Conservation (phyloP, 2,797 vertebrate genomes). For the Channa striata region DNA sequence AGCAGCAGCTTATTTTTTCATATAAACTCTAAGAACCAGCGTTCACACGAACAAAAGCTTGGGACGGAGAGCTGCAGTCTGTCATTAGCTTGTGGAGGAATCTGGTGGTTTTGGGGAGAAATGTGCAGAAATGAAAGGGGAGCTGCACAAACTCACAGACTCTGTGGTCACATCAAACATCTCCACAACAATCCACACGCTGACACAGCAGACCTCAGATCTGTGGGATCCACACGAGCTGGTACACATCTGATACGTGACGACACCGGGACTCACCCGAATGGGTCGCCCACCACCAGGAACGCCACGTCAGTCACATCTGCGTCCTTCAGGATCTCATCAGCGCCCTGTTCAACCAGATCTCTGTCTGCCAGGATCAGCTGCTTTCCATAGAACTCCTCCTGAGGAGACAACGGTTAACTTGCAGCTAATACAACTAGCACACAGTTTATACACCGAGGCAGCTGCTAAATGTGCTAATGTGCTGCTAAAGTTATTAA, state of each 20-base stretch:
- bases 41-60: background rate
- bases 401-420: slow-evolving; percentile 76
- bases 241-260: background rate
- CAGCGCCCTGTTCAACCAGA: slow-evolving; percentile 92
- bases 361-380: slow-evolving; percentile 94
- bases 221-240: slow-evolving; percentile 17
- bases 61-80: slow-evolving; percentile 37
- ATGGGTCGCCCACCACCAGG: slow-evolving; percentile 96
- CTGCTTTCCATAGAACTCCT: slow-evolving; percentile 93
- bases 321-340: slow-evolving; percentile 91
- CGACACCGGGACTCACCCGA: slow-evolving; percentile 87
- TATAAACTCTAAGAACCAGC: slow-evolving; percentile 15
- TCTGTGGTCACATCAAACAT: slow-evolving; percentile 34
- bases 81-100: slow-evolving; percentile 61
- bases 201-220: slow-evolving; percentile 27
- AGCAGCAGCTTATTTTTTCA: background rate
- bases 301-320: slow-evolving; percentile 90
- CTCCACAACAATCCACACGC: background rate
- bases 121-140: slow-evolving; percentile 19
- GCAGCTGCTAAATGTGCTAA: too few species aligned
- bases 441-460: too few species aligned
- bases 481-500: too few species aligned
- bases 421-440: too few species aligned
- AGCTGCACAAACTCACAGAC: slow-evolving; percentile 23
- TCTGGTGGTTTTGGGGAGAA: slow-evolving; percentile 44